Base-by-base conservation (phyloP, 2,113 vertebrate species). In the Misgurnus anguillicaudatus region DNA sequence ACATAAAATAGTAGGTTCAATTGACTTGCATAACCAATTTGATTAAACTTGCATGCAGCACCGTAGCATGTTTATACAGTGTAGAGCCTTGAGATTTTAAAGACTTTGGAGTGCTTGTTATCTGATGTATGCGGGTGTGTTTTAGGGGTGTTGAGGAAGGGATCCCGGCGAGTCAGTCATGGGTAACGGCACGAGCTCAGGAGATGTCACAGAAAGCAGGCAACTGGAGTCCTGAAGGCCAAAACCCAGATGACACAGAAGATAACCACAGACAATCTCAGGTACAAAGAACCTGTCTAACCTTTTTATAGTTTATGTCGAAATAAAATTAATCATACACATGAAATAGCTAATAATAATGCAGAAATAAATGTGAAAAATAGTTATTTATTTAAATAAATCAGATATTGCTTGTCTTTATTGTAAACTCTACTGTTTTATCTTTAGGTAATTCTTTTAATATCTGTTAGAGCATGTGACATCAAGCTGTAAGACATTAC, bases 201-300 rank as follows among this genome's bases (percentile, higher is more conserved):
- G 95, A 97, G 91, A 97, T 98, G 94, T 96, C 96, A 85, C 95
- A 96, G 90, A 95, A 95, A 84, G 95, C 91, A 0, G 95, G 96
- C 55, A 95, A 94, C 10, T 98, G 96, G 95, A 97, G 95, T 84
- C 95, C 96, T 0, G 97, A 98, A 85, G 93, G 90, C 66, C 94
- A 90, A 2, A 91, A 86, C 75, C 87, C 91, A 3, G 90, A 93
- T 7, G 94, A 95, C 4, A 81, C 91, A 70, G 90, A 93, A 66
- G 94, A 93, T 77, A 94, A 89, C 91, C 94, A 93, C 87, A 92
- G 91, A 83, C 94, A 93, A 85, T 94, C 94, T 31, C 97, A 98
- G 96, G 97, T 98, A 94, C 87, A 64, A 38, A 8, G 42, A 75
- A 24, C 42, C 45, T 13, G 19, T 1, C 21, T 17, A 9, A 3